Percentiles rank a stretch among this genome's conserved stretches.
Evolutionary conservation across 2,888 invertebrate genomes (phyloP).

Genomic region (Horisme vitalbata): DNA sequence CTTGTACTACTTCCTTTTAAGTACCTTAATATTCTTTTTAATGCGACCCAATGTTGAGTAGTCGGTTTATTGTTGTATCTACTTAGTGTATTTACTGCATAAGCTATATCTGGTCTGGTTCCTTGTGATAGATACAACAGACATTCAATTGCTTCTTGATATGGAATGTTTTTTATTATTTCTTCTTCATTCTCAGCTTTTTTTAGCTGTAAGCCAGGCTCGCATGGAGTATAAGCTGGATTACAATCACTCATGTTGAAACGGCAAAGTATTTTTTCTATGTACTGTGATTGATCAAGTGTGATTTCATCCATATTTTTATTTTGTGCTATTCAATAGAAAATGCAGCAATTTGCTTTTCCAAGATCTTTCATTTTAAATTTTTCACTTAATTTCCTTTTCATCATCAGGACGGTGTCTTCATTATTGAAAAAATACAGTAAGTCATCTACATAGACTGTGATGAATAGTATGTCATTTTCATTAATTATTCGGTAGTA

Average conservation of each 20-base stretch:
- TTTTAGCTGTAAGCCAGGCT: neutral
- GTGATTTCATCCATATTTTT: neutral
- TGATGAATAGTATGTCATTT: conserved; percentile 30
- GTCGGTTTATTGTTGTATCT: conserved; percentile 26
- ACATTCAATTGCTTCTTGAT: neutral
- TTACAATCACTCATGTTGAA: conserved; percentile 1
- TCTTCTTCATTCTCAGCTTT: neutral
- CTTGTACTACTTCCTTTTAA: too few relatives aligned
- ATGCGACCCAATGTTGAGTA: too few relatives aligned
- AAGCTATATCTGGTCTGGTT: conserved; percentile 20
- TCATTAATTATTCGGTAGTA: conserved; percentile 27
- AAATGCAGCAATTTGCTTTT: neutral
- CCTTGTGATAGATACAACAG: conserved; percentile 19
- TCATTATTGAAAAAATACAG: too few relatives aligned
- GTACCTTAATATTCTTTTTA: too few relatives aligned
- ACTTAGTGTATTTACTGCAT: conserved; percentile 25
- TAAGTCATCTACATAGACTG: conserved; percentile 32
- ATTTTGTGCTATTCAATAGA: neutral
- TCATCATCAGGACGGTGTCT: neutral
- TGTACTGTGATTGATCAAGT: conserved; percentile 1
- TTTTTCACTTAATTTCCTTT: neutral
- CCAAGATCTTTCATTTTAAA: conserved; percentile 1
- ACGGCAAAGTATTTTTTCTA: neutral
- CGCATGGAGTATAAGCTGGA: neutral
- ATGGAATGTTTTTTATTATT: neutral